Base-by-base conservation (phyloP, 1,140 invertebrate species). In the Drosophila nikananu region DNA sequence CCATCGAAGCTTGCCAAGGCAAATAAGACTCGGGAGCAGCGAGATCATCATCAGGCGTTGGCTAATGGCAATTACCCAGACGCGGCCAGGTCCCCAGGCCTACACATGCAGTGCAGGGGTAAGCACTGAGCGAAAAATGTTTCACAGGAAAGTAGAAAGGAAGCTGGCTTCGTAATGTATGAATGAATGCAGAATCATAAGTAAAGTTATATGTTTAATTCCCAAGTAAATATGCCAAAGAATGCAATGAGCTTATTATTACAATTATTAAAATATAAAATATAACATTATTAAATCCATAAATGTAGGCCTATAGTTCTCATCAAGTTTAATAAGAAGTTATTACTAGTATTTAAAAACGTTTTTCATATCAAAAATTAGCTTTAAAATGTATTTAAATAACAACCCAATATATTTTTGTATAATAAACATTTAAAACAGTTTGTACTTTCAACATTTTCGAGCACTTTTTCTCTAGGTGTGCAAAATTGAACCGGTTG, bases 401-500 rank as follows among this genome's bases (percentile, higher is more conserved):
- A 9, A 21, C 6, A 21, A 21, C 8, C 2, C 0, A 5, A 54
- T 54, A 21, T 21, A 19, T 19, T 13, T 19, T 12, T 30, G 1
- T 32, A 2, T 23, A 2, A 5, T 15, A 21, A 21, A 12, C 5
- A 27, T 52, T 6, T 19, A 0, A 32, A 15, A 8, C 1, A 2
- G n/a, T 9, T 5, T 15, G 1, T 27, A 32, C 1, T 10, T 35
- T 1, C 7, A 15, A 54, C 1, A 37, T 17, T 15, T 35, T 21
- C 21, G 19, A 15, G 3, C 51, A 5, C 7, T 5, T 39, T 55
- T 37, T 55, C n/a, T 39, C 15, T 2, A 9, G 25, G 17, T 35
- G 52, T 73, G 60, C 71, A 60, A 67, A 62, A 71, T 70, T 84
- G 82, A 86, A 91, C 86, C 87, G 86, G 83, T 91, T 91, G 77